These are phyloP conservation scores for Apomyelois bistriatella DNA, from an alignment of 2,888 invertebrate genomes.

Conservation along the genomic window DNA sequence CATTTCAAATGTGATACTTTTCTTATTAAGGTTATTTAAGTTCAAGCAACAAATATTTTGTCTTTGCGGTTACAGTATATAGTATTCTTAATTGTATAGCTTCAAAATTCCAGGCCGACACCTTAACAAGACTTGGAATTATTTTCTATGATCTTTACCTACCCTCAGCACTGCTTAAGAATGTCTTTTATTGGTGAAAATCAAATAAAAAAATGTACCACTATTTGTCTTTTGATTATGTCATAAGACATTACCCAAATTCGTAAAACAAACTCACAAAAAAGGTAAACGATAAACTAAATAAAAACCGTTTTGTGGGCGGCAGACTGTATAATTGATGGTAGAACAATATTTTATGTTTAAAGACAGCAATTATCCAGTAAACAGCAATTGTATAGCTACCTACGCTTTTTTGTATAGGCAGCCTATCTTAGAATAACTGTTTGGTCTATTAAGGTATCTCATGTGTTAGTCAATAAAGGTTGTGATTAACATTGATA, in stretches of 20 bases:
- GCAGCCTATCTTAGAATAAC: constrained; percentile 12
- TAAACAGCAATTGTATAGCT: constrained; percentile 38
- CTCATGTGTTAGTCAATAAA: neutral
- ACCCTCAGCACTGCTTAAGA: too few species aligned
- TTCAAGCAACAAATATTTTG: too few species aligned
- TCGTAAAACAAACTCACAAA: too few species aligned
- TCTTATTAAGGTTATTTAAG: too few species aligned
- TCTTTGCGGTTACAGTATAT: too few species aligned
- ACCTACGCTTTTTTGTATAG: constrained; percentile 37
- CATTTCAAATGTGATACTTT: neutral
- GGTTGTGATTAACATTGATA: neutral
- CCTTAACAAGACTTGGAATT: too few species aligned
- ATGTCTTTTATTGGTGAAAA: too few species aligned
- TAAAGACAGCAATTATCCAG: constrained; percentile 42
- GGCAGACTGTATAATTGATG: constrained; percentile 42
- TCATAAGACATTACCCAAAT: too few species aligned
- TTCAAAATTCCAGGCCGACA: too few species aligned
- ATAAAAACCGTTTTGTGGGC: constrained; percentile 30
- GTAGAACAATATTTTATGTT: constrained; percentile 29
- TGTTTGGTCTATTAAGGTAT: neutral
- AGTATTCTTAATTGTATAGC: neutral
- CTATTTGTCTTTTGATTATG: neutral
- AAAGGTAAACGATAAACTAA: neutral
- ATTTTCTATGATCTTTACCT: too few species aligned
- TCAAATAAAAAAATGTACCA: too few species aligned